A percentile compares a stretch with the other conserved stretches of the same genome.
phyloP scores from a whole-genome alignment of 2,113 vertebrate genomes.

The Echinops telfairi region DNA sequence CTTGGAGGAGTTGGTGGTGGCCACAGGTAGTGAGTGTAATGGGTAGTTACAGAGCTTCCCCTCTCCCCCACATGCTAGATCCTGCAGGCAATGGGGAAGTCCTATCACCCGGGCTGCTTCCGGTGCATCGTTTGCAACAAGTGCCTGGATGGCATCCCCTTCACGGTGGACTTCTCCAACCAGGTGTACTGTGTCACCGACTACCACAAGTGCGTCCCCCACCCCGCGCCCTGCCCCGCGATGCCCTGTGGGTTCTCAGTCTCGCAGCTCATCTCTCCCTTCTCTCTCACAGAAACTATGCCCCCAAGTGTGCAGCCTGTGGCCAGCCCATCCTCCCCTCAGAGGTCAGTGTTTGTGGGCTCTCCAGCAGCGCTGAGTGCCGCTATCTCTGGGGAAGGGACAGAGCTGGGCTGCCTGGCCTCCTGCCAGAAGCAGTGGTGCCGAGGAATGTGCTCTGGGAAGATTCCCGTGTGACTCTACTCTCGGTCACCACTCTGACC shows the following conservation, averaged over 20 bases:
- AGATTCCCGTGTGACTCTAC: slow-evolving; percentile 82
- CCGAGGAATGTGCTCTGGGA: slow-evolving; percentile 75
- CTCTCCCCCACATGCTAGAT: slow-evolving; percentile 84
- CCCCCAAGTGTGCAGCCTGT: slow-evolving; percentile 93
- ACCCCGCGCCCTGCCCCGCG: no score
- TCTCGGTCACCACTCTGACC: slow-evolving; percentile 79
- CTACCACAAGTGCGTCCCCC: slow-evolving; percentile 90
- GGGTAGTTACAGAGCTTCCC: neutral
- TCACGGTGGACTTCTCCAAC: slow-evolving; percentile 94
- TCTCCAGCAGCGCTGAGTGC: slow-evolving; percentile 36
- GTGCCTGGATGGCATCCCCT: slow-evolving; percentile 92
- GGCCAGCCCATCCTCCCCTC: slow-evolving; percentile 93
- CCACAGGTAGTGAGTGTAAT: neutral
- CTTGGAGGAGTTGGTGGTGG: neutral
- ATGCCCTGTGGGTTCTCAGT: neutral
- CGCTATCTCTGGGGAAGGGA: slow-evolving; percentile 41
- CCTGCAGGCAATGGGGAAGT: slow-evolving; percentile 93
- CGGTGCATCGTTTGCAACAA: slow-evolving; percentile 93
- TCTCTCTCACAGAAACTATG: slow-evolving; percentile 89
- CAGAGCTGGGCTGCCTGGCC: slow-evolving; percentile 38
- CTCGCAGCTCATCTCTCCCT: neutral
- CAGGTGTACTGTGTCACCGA: slow-evolving; percentile 94
- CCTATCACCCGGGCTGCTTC: slow-evolving; percentile 93
- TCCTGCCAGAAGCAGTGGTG: slow-evolving; percentile 60
- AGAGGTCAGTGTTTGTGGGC: slow-evolving; percentile 89